Percentiles rank a stretch among this genome's conserved stretches.
These are phyloP conservation scores for Tetranychus truncatus DNA, from an alignment of 2,888 invertebrate species.

Conservation along the genomic window DNA sequence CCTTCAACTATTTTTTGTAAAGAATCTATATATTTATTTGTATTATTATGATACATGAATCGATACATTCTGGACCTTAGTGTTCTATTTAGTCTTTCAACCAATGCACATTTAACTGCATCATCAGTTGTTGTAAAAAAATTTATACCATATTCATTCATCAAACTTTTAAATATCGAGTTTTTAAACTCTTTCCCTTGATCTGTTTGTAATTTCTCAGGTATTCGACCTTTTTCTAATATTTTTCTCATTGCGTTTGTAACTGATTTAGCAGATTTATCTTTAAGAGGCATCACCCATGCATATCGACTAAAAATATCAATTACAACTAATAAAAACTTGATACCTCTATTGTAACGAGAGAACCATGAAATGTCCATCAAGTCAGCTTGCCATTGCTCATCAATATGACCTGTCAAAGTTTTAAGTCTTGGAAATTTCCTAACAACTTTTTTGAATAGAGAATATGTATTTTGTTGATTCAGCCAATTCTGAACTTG, in stretches of 20 bases:
- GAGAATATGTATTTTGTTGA: constrained; percentile 19
- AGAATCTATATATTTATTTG: constrained; percentile 11
- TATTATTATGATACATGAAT: constrained; percentile 27
- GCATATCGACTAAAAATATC: constrained; percentile 27
- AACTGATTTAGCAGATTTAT: constrained; percentile 23
- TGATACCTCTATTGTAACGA: constrained; percentile 24
- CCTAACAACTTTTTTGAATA: constrained; percentile 17
- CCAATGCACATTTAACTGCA: constrained; percentile 29
- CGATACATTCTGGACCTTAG: constrained; percentile 28
- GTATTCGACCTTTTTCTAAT: neutral
- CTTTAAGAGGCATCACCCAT: constrained; percentile 25
- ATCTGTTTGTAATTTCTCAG: constrained; percentile 21
- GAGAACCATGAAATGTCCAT: constrained; percentile 21
- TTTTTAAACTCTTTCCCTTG: constrained; percentile 25
- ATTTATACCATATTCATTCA: neutral
- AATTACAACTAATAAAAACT: constrained; percentile 25
- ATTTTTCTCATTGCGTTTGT: neutral
- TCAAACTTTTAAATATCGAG: constrained; percentile 15
- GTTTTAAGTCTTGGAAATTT: constrained; percentile 21
- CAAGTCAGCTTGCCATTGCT: constrained; percentile 26
- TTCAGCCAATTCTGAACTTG: constrained; percentile 19
- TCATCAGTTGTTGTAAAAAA: constrained; percentile 26
- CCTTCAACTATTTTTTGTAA: neutral
- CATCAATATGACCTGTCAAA: constrained; percentile 25
- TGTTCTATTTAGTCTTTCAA: constrained; percentile 29